Evolutionary conservation across 1,140 invertebrate genomes (phyloP).

Genomic region (Rhizoglyphus robini): DNA sequence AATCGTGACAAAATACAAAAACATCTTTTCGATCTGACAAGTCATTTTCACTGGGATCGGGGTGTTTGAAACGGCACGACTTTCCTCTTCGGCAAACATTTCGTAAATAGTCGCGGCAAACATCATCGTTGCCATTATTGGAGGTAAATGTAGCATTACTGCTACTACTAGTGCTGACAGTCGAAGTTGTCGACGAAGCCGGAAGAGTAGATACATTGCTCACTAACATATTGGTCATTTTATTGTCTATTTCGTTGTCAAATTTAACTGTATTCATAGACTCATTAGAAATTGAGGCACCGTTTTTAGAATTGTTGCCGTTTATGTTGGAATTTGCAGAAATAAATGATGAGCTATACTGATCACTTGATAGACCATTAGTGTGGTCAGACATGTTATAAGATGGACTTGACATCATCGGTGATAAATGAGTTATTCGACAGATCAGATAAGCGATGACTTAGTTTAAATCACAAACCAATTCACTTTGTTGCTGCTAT

Average conservation of each 20-base stretch:
- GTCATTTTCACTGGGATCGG: constrained; percentile 38
- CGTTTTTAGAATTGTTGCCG: background rate
- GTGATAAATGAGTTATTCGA: background rate
- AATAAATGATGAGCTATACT: background rate
- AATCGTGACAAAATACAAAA: constrained; percentile 65
- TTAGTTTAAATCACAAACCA: background rate
- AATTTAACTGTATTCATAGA: background rate
- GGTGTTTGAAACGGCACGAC: constrained; percentile 58
- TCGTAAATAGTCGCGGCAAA: constrained; percentile 45
- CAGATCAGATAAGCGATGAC: background rate
- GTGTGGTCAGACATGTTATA: background rate
- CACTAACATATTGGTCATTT: background rate
- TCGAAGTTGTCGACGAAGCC: background rate
- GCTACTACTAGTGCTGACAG: background rate
- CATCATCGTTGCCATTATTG: constrained; percentile 20
- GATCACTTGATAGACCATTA: background rate
- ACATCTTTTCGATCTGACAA: constrained; percentile 26
- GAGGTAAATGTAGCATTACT: background rate
- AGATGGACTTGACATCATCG: background rate
- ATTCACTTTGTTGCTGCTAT: background rate
- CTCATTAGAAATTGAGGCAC: background rate
- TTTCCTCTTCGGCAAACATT: constrained; percentile 58
- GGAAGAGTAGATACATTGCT: background rate
- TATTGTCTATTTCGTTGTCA: background rate
- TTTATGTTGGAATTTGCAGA: background rate